Evolutionary conservation across 2,113 vertebrate species (phyloP), one percentile per base, ranked within the genome.

Genomic region (Urocitellus parryii): DNA sequence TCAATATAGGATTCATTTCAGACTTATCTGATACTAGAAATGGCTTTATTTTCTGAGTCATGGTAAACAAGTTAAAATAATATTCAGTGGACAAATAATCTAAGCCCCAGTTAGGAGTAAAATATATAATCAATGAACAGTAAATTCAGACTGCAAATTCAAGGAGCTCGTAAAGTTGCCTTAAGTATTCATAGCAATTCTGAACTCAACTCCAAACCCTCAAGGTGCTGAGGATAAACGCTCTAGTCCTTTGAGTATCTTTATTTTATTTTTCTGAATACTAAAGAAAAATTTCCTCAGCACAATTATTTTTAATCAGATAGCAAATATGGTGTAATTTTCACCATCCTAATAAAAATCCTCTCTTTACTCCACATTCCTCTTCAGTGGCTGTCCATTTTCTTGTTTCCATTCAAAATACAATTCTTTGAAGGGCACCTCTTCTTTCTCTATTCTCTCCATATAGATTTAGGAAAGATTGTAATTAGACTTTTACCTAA

Each of bases 21-120:
- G 12, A 1, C 32, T 81, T 84, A 37, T 70, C 80, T n/a, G 63
- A 53, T 76, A 79, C 72, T 37, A 95, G 24, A 86, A 11, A 74
- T 16, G 27, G 11, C 3, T 95, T 84, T 82, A 48, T 80, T 70
- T 95, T 8, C 37, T 39, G 25, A 65, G 45, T 85, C 48, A 88
- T 51, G 3, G 22, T 42, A 20, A 91, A 68, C 6, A 93, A 5
- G 24, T 88, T 63, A 84, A 95, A 94, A 85, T 14, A n/a, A 11
- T 27, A 67, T 56, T 8, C 25, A n/a, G 25, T n/a, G 63, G 5
- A 48, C 42, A 39, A 67, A 90, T n/a, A 3, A 79, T 9, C 24
- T 56, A 79, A 92, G 63, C 12, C 5, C 73, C 48, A 76, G 53
- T 82, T 84, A 80, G 39, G 8, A 84, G 91, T 70, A 96, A 89